Evolutionary conservation across 2,113 vertebrate species (phyloP).

Genomic region (Ariopsis seemanni): DNA sequence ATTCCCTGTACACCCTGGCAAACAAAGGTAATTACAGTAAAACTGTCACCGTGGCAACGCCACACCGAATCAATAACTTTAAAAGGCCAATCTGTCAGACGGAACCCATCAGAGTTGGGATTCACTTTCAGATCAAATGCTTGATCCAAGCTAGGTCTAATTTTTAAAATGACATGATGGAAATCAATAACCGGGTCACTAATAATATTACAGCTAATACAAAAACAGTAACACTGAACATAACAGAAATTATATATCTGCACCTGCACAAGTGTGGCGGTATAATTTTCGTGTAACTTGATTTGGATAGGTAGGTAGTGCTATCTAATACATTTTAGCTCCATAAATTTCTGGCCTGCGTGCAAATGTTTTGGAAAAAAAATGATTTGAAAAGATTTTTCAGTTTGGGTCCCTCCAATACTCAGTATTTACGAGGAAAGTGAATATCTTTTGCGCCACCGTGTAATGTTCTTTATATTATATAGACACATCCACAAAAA

Average conservation of each 20-base stretch:
- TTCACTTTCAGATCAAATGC: constrained; percentile 3
- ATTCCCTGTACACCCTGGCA: constrained; percentile 35
- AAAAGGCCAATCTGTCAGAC: constrained; percentile 25
- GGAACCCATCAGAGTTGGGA: not conserved
- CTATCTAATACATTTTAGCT: not conserved
- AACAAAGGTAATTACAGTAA: constrained; percentile 48
- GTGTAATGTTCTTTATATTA: too few species aligned
- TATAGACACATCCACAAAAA: too few species aligned
- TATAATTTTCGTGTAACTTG: not conserved
- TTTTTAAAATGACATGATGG: not conserved
- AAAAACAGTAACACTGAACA: not conserved
- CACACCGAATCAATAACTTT: constrained; percentile 31
- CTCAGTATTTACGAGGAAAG: not conserved
- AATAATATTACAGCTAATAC: not conserved
- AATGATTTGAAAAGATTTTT: not conserved
- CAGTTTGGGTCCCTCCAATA: not conserved
- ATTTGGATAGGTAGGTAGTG: constrained; percentile 1
- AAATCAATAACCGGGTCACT: constrained; percentile 4
- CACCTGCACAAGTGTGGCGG: not conserved
- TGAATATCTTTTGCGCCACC: too few species aligned
- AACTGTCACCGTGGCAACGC: constrained; percentile 36
- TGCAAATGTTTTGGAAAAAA: not conserved
- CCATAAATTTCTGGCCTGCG: not conserved
- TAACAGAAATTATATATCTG: not conserved
- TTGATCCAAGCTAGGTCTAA: not conserved